Base-by-base conservation (phyloP, 2,888 invertebrate genomes). In the Furcula furcula region DNA sequence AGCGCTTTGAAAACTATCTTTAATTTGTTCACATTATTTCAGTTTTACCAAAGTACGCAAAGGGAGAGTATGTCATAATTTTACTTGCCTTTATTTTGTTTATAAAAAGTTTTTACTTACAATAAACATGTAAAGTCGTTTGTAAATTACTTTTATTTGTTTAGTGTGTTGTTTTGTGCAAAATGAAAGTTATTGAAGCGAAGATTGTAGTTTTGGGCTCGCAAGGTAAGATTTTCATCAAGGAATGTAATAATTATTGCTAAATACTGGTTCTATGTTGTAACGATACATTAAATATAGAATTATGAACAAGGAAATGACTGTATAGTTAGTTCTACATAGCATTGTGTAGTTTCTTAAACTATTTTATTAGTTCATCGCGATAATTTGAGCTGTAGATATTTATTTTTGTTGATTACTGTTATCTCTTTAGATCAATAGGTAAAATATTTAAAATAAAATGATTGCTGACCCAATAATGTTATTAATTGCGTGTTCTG, bases 131-230 rank as follows among this genome's bases (percentile, higher is more conserved):
- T 59, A 48, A 60, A 46, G 37, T 56, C 44, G 22, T 32, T 26
- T 33, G 26, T 20, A 42, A 10, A 10, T 33, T 43, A 31, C 7
- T 29, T 28, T 13, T 37, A 42, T 42, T 37, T 31, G 41, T 39
- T 45, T 34, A 9, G 20, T 31, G 46, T 51, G 39, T 42, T 53
- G 42, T 29, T 39, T 46, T 56, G 45, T 56, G 27, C 37, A 78
- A 71, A 72, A 95, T 95, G 95, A 93, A 92, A 76, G 92, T 92
- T 45, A 90, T 95, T 48, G 93, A 94, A 75, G 96, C 94, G 40
- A 97, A 97, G 91, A 93, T 96, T 31, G 96, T 97, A 31, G 93
- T 96, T 49, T 89, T 97, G 39, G 97, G 97, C 34, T 91, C 94
- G 31, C 93, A 94, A 92, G 94, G 94, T 95, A 90, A 89, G 74